These are phyloP conservation scores for Hydrolagus affinis DNA, from an alignment of 2,113 vertebrate genomes.

Conservation along the genomic window DNA sequence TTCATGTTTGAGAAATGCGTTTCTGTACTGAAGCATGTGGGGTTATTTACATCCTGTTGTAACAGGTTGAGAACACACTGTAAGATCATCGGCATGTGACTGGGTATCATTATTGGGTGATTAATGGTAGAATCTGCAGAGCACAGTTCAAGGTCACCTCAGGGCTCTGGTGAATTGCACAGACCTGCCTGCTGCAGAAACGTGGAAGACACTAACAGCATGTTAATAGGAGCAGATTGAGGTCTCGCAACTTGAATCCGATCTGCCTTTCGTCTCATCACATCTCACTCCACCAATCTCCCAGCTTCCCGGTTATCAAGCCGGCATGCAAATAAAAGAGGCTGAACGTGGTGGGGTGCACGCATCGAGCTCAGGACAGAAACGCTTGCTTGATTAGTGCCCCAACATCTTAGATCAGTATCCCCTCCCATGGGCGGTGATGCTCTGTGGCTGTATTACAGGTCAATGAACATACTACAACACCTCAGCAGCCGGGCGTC, in stretches of 20 bases:
- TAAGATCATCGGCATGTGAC: background rate
- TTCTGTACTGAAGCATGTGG: background rate
- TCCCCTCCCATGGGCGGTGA: too few species aligned
- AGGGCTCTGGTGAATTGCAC: background rate
- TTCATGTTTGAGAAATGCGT: background rate
- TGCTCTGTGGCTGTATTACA: too few species aligned
- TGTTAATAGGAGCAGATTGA: background rate
- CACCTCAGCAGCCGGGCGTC: too few species aligned
- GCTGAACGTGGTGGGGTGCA: too few species aligned
- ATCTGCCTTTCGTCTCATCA: background rate
- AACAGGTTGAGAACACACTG: background rate
- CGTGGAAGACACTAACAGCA: background rate
- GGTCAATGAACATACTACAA: too few species aligned
- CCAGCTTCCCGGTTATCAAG: background rate
- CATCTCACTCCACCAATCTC: background rate
- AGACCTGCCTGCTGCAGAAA: constrained; percentile 3
- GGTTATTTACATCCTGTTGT: background rate
- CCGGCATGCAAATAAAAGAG: too few species aligned
- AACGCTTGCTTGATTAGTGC: too few species aligned
- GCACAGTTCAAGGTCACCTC: background rate
- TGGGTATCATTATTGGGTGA: background rate
- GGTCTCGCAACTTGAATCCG: background rate
- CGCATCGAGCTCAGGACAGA: too few species aligned
- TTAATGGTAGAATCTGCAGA: background rate
- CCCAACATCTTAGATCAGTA: too few species aligned